phyloP scores from a whole-genome alignment of 2,113 vertebrate genomes.

The Corythornis vintsioides region DNA sequence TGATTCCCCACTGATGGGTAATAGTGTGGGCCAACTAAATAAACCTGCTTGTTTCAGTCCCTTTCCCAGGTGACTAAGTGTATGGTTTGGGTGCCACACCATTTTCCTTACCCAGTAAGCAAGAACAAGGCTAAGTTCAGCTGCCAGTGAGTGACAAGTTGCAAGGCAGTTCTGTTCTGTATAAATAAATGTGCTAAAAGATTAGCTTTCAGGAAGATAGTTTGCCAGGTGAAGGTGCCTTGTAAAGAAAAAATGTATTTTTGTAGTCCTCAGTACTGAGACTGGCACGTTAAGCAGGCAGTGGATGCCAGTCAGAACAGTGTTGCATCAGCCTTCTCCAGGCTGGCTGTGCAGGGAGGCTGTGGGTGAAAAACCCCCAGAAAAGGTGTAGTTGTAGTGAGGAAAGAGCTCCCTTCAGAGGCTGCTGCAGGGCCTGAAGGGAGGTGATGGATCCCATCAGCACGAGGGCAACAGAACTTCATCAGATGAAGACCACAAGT shows the following conservation, averaged over 20 bases:
- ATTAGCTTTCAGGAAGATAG: neutral
- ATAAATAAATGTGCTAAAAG: neutral
- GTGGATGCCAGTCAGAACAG: neutral
- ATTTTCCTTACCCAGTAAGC: neutral
- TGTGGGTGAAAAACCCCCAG: neutral
- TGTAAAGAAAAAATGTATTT: neutral
- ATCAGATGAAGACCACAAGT: neutral
- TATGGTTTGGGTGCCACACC: neutral
- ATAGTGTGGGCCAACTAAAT: neutral
- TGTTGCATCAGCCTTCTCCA: neutral
- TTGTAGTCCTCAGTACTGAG: neutral
- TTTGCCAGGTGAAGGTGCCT: neutral
- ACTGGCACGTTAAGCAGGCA: neutral
- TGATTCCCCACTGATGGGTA: neutral
- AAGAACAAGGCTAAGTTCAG: neutral
- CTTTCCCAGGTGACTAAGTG: neutral
- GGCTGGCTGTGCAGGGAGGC: neutral
- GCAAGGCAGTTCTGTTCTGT: neutral
- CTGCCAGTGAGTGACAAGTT: neutral
- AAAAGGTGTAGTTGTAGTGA: neutral
- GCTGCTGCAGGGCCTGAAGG: neutral
- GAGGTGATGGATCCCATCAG: neutral
- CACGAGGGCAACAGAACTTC: neutral
- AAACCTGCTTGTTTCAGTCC: neutral
- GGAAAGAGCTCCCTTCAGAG: neutral